phyloP scores from a whole-genome alignment of 1,140 invertebrate species.

The Drosophila bocki region DNA sequence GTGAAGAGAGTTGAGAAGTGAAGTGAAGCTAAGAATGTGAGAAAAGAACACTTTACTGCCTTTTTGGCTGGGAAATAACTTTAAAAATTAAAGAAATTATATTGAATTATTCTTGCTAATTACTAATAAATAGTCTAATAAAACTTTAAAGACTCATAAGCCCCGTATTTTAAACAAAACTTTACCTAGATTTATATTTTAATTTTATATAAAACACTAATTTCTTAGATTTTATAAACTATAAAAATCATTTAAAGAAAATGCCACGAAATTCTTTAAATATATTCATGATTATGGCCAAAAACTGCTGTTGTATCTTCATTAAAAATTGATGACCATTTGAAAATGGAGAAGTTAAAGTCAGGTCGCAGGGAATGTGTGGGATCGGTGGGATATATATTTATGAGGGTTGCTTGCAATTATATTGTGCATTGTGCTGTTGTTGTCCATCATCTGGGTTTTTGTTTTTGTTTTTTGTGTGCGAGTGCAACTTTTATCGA shows the following conservation, averaged over 20 bases:
- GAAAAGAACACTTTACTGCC: too few species aligned
- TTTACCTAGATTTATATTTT: not conserved
- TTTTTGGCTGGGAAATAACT: too few species aligned
- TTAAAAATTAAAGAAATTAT: too few species aligned
- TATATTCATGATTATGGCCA: not conserved
- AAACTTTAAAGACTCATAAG: not conserved
- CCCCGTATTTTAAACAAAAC: not conserved
- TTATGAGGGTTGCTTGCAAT: constrained; percentile 67
- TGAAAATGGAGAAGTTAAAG: constrained; percentile 14
- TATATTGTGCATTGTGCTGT: constrained; percentile 64
- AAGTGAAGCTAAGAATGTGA: not conserved
- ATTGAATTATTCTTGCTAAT: too few species aligned
- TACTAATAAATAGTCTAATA: not conserved
- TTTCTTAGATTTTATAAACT: not conserved
- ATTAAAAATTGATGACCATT: constrained; percentile 21
- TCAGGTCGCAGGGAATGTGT: constrained; percentile 3
- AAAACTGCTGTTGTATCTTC: constrained; percentile 13
- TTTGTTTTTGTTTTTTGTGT: constrained; percentile 56
- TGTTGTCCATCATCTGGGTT: constrained; percentile 42
- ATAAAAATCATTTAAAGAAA: not conserved
- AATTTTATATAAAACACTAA: not conserved
- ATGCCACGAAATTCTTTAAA: not conserved
- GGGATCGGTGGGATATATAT: constrained; percentile 29
- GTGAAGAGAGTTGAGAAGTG: not conserved
- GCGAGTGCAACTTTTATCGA: constrained; percentile 80